Base-by-base conservation (phyloP, 2,888 invertebrate genomes). In the Scrobipalpa costella region DNA sequence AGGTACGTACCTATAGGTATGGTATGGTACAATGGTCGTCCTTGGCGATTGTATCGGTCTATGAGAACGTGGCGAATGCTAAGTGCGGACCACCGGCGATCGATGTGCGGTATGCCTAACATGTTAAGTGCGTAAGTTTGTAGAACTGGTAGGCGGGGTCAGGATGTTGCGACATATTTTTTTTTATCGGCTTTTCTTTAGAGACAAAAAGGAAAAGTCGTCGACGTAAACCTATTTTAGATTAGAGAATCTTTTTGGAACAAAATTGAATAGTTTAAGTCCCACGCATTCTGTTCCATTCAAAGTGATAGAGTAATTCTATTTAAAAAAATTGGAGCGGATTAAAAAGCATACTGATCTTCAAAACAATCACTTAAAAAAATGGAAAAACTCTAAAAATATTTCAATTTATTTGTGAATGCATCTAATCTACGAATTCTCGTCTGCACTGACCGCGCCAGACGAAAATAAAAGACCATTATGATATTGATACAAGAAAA, bases 31-130 rank as follows among this genome's bases (percentile, higher is more conserved):
- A 85, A 86, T 85, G n/a, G 77, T 79, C 83, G 88, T 81, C 90
- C 90, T 90, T 90, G 90, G 72, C 71, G 86, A 84, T 86, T 81
- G 72, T 75, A 88, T 84, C 86, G 73, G 68, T 66, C 70, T 73
- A 72, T 67, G 78, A 68, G 70, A 73, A 73, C 78, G 84, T 70
- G 82, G 82, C 76, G 88, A 89, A 89, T 90, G 85, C 81, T 80
- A 85, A 90, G 77, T 76, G 72, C 70, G 36, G 80, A 79, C 80
- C 80, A 80, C 80, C 87, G 76, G 76, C 78, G 80, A 79, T 80
- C 73, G 77, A 75, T 75, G 69, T 8, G 17, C 1, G 15, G n/a
- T 49, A 49, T 47, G 69, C 72, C 75, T 71, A 65, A 69, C 68
- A 62, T 61, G 61, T 49, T 65, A 64, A 68, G 64, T 69, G 69